Percentiles rank a stretch among this genome's conserved stretches.
Evolutionary conservation across 1,140 invertebrate species (phyloP).

Genomic region (Spodoptera litura): DNA sequence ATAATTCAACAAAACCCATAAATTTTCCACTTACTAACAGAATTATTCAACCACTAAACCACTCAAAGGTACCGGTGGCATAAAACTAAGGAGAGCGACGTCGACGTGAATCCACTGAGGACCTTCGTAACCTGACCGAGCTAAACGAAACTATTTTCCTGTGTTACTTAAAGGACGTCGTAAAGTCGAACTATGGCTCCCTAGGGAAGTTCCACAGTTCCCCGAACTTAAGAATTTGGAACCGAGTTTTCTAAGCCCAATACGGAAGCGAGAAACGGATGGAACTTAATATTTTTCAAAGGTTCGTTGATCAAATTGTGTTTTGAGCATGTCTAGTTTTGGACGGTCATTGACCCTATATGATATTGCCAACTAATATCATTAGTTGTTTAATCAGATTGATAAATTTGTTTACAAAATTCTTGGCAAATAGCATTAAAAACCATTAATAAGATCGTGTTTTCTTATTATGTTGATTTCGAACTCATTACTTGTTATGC

Average conservation of each 20-base stretch:
- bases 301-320: too few species aligned
- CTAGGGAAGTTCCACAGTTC: background rate
- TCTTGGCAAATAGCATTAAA: too few species aligned
- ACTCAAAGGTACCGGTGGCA: slow-evolving; percentile 12
- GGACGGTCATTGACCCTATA: too few species aligned
- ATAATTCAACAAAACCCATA: background rate
- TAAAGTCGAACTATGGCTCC: slow-evolving; percentile 36
- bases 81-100: slow-evolving; percentile 35
- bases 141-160: slow-evolving; percentile 47
- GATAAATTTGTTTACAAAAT: too few species aligned
- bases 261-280: background rate
- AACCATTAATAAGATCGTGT: too few species aligned
- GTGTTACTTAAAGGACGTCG: slow-evolving; percentile 43
- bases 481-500: too few species aligned
- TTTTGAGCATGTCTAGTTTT: too few species aligned
- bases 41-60: slow-evolving; percentile 17
- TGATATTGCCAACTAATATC: too few species aligned
- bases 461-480: too few species aligned
- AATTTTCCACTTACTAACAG: background rate
- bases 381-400: too few species aligned
- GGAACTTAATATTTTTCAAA: background rate
- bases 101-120: slow-evolving; percentile 25
- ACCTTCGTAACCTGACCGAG: slow-evolving; percentile 31
- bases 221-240: slow-evolving; percentile 11
- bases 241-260: background rate